phyloP scores from a whole-genome alignment of 1,140 invertebrate species.

The Heliconius himera region DNA sequence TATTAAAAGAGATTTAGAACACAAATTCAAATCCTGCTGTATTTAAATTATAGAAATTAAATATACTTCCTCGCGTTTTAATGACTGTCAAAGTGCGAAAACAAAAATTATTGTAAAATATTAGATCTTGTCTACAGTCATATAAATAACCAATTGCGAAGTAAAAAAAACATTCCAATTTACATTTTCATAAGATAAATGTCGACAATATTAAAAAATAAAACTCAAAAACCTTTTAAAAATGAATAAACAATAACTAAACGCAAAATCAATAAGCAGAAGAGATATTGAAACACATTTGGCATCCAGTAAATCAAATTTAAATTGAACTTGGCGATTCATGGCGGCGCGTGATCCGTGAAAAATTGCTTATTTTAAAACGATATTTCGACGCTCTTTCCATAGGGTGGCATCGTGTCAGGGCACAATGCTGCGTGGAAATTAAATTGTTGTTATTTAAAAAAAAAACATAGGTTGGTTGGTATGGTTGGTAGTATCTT shows the following conservation, averaged over 20 bases:
- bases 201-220: neutral
- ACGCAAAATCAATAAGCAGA: conserved; percentile 57
- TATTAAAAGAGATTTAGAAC: too few relatives aligned
- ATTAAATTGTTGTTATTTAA: neutral
- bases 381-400: conserved; percentile 50
- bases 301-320: conserved; percentile 69
- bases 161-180: neutral
- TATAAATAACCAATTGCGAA: too few relatives aligned
- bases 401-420: conserved; percentile 38
- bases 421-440: neutral
- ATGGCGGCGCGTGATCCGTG: conserved; percentile 62
- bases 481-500: neutral
- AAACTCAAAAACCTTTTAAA: neutral
- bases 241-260: neutral
- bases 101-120: too few relatives aligned
- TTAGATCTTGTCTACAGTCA: too few relatives aligned
- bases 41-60: too few relatives aligned
- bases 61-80: too few relatives aligned
- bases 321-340: conserved; percentile 57
- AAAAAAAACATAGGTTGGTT: neutral
- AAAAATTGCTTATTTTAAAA: conserved; percentile 75
- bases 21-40: too few relatives aligned
- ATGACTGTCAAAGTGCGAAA: too few relatives aligned
- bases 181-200: neutral
- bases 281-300: conserved; percentile 67